phyloP scores from a whole-genome alignment of 2,888 invertebrate genomes.

The Coelinius sp. region DNA sequence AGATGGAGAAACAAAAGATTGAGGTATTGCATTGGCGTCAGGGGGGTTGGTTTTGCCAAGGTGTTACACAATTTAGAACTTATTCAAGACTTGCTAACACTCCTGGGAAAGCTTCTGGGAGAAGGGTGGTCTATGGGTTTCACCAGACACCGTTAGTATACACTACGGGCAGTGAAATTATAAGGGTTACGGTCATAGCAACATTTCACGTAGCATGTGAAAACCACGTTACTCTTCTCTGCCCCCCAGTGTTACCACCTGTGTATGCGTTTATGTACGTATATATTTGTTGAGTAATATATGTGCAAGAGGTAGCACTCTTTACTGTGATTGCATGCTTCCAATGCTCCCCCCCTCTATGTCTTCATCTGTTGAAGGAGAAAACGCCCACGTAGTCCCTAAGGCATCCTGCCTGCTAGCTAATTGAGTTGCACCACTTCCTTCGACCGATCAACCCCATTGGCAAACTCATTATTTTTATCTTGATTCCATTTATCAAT shows the following conservation, averaged over 20 bases:
- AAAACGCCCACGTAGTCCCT: conserved; percentile 44
- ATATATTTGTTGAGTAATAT: conserved; percentile 15
- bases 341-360: conserved; percentile 47
- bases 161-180: conserved; percentile 42
- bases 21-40: conserved; percentile 23
- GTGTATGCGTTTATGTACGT: conserved; percentile 24
- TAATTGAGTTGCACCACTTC: conserved; percentile 50
- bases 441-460: conserved; percentile 33
- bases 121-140: background rate
- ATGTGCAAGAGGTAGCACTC: conserved; percentile 23
- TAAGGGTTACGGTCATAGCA: conserved; percentile 47
- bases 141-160: conserved; percentile 35
- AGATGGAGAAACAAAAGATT: conserved; percentile 21
- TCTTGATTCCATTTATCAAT: conserved; percentile 26
- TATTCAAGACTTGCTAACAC: conserved; percentile 46
- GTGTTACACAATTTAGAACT: conserved; percentile 48
- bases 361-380: conserved; percentile 51
- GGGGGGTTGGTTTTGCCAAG: conserved; percentile 34
- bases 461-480: conserved; percentile 1
- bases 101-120: background rate
- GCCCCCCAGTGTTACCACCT: conserved; percentile 31
- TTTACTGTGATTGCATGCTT: conserved; percentile 52
- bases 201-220: conserved; percentile 56
- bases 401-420: conserved; percentile 37
- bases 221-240: conserved; percentile 57